Conservation (phyloP, 2,797 vertebrate species). For the Xerus rutilus region DNA sequence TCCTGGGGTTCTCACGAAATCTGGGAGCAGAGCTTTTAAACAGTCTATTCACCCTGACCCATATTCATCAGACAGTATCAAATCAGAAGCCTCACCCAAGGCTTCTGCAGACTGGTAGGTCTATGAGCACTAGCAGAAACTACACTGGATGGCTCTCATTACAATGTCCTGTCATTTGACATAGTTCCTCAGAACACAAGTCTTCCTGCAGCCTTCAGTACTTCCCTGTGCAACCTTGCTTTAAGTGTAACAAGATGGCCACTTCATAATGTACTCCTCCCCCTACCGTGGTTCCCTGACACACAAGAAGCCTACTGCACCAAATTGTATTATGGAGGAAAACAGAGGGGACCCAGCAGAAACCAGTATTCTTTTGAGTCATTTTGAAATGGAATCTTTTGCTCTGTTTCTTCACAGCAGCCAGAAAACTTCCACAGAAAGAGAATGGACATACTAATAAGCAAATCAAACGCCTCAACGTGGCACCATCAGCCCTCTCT, state of each 20-base stretch:
- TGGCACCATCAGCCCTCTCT: conserved; percentile 51
- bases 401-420: conserved; percentile 57
- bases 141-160: neutral
- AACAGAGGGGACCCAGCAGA: neutral
- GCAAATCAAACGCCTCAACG: conserved; percentile 78
- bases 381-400: conserved; percentile 71
- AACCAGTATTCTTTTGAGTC: conserved; percentile 59
- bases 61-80: conserved; percentile 48
- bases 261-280: neutral
- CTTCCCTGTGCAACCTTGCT: neutral
- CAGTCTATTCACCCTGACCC: conserved; percentile 43
- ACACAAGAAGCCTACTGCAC: neutral
- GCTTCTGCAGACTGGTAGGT: neutral
- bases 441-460: conserved; percentile 71
- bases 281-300: neutral
- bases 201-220: conserved; percentile 33
- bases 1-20: conserved; percentile 28
- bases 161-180: neutral
- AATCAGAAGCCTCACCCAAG: neutral
- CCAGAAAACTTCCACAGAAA: conserved; percentile 69
- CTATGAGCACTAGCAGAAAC: neutral
- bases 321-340: neutral
- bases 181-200: neutral
- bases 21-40: conserved; percentile 49
- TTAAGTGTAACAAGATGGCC: neutral